Evolutionary conservation across 2,888 invertebrate species (phyloP).

Genomic region (Tholera decimalis): DNA sequence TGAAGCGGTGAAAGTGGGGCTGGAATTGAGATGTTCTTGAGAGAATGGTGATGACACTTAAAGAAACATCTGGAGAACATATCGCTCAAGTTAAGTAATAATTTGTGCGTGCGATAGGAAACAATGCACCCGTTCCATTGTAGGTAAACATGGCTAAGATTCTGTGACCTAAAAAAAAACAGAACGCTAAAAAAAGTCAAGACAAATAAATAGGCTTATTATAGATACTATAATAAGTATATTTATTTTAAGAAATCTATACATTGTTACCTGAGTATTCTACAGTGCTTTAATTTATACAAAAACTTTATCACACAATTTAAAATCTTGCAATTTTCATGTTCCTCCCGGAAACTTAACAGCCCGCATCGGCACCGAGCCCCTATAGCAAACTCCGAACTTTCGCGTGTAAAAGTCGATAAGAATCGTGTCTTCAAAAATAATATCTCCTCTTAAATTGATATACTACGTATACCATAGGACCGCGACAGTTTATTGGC

Average conservation of each 20-base stretch:
- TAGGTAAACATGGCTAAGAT: no score
- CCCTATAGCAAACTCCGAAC: constrained; percentile 46
- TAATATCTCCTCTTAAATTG: constrained; percentile 36
- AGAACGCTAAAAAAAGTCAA: no score
- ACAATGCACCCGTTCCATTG: neutral
- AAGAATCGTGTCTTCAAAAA: constrained; percentile 39
- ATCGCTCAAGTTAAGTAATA: neutral
- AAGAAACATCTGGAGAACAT: neutral
- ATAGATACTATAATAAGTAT: no score
- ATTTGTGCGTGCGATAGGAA: neutral
- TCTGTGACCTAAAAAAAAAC: no score
- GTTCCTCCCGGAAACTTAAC: constrained; percentile 20
- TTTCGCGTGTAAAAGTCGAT: constrained; percentile 42
- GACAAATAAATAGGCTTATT: no score
- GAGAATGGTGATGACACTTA: constrained; percentile 10
- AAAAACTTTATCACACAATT: constrained; percentile 19
- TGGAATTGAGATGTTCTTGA: constrained; percentile 4
- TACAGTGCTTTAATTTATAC: neutral
- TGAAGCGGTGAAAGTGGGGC: constrained; percentile 21
- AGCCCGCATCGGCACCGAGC: constrained; percentile 40
- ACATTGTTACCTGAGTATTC: neutral
- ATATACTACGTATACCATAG: constrained; percentile 26
- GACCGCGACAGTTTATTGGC: constrained; percentile 26
- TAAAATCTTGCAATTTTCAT: constrained; percentile 25
- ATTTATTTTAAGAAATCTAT: no score